A percentile compares a stretch with the other conserved stretches of the same genome.
These are phyloP conservation scores for Lamproptera curius DNA, from an alignment of 2,888 invertebrate genomes.

Conservation along the genomic window DNA sequence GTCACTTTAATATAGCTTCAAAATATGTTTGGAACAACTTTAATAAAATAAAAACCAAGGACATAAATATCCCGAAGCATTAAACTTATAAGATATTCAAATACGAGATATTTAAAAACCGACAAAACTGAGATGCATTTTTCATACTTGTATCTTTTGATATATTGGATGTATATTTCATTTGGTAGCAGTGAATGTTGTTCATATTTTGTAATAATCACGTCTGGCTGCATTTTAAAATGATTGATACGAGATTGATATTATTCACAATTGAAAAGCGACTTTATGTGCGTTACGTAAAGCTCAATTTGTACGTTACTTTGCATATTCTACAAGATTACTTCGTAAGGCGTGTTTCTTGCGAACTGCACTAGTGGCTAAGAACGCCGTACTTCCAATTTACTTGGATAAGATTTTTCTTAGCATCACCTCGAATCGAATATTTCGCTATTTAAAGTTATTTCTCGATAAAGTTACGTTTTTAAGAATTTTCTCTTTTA, in stretches of 20 bases:
- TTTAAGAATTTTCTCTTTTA: background rate
- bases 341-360: slow-evolving; percentile 13
- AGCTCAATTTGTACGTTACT: slow-evolving; percentile 2
- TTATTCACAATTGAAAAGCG: background rate
- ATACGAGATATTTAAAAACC: no score
- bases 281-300: background rate
- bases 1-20: no score
- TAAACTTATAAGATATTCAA: no score
- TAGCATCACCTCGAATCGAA: background rate
- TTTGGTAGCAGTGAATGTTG: slow-evolving; percentile 16
- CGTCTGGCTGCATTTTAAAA: slow-evolving; percentile 18
- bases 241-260: slow-evolving; percentile 14
- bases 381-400: background rate
- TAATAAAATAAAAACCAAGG: no score
- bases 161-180: slow-evolving; percentile 11
- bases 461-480: background rate
- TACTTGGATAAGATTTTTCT: background rate
- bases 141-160: slow-evolving; percentile 5
- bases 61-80: no score
- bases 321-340: slow-evolving; percentile 12
- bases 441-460: background rate
- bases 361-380: background rate
- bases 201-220: slow-evolving; percentile 20
- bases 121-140: slow-evolving; percentile 2
- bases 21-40: no score